Evolutionary conservation across 2,797 vertebrate genomes (phyloP).

Genomic region (Dendrocincla fuliginosa): DNA sequence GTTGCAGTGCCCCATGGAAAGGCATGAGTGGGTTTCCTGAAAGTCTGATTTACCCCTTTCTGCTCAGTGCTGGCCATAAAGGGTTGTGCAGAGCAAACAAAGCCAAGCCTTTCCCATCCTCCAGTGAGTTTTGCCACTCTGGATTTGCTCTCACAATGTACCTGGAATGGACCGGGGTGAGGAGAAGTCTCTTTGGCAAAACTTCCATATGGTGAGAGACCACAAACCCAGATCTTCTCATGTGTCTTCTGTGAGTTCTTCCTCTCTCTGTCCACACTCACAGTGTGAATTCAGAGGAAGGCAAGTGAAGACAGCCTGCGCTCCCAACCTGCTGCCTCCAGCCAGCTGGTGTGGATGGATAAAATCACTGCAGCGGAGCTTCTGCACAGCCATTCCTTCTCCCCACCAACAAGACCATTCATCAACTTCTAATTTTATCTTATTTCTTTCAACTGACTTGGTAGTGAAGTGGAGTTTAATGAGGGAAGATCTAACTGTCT

Average conservation of each 20-base stretch:
- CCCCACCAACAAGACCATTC: not conserved
- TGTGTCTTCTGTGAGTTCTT: not conserved
- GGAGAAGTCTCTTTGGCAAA: not conserved
- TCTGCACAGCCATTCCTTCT: not conserved
- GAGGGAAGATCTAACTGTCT: conserved; percentile 46
- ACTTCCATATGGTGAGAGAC: not conserved
- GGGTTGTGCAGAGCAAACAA: not conserved
- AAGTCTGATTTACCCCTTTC: not conserved
- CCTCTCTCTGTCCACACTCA: not conserved
- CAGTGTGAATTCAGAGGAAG: not conserved
- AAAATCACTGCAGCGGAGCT: not conserved
- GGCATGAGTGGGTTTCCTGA: not conserved
- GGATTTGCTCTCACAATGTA: rapidly evolving
- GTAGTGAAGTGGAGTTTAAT: conserved; percentile 35
- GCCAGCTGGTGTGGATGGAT: not conserved
- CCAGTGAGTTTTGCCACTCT: not conserved
- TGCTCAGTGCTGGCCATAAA: not conserved
- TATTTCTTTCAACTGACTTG: conserved; percentile 5
- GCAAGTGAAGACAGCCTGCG: not conserved
- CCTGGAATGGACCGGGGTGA: not conserved
- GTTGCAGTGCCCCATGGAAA: not conserved
- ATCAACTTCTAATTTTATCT: not conserved
- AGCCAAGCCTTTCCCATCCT: too few relatives aligned
- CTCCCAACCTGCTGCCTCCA: not conserved
- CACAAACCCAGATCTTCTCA: not conserved